These are phyloP conservation scores for Suricata suricatta DNA, from an alignment of 2,113 vertebrate species.

Conservation along the genomic window DNA sequence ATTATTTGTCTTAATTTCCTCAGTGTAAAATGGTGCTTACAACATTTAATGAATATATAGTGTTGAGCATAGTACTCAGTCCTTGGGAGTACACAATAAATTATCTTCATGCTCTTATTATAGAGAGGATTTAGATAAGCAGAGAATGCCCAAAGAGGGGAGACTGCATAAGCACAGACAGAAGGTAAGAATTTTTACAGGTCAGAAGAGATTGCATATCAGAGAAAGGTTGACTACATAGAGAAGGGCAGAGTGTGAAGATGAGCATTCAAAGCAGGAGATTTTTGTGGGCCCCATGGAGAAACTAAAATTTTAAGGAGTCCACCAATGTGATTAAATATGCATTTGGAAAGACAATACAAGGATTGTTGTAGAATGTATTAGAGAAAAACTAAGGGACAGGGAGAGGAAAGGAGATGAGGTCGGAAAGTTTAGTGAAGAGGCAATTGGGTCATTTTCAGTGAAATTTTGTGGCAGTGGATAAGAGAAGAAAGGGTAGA, in stretches of 20 bases:
- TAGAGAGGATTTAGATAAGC: conserved; percentile 47
- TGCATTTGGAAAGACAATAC: conserved; percentile 34
- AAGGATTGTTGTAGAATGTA: background rate
- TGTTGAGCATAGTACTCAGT: background rate
- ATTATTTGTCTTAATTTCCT: conserved; percentile 27
- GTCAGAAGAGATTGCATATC: conserved; percentile 3
- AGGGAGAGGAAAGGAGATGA: background rate
- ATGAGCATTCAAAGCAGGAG: conserved; percentile 57
- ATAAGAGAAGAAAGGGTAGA: background rate
- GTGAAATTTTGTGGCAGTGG: background rate
- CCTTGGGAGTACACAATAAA: background rate
- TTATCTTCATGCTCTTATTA: conserved; percentile 44
- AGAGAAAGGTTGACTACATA: conserved; percentile 37
- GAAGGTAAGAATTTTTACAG: conserved; percentile 14
- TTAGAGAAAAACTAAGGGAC: background rate
- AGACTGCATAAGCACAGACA: background rate
- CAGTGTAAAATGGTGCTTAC: background rate
- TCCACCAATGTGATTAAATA: conserved; percentile 34
- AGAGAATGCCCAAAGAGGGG: background rate
- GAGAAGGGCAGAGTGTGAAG: background rate
- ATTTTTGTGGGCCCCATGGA: conserved; percentile 26
- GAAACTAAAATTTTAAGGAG: conserved; percentile 27
- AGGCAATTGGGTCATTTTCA: background rate
- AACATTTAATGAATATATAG: background rate
- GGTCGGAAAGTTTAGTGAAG: background rate